Evolutionary conservation across 2,113 vertebrate genomes (phyloP), one percentile per base, ranked within the genome.

Genomic region (Cyprinus carpio): DNA sequence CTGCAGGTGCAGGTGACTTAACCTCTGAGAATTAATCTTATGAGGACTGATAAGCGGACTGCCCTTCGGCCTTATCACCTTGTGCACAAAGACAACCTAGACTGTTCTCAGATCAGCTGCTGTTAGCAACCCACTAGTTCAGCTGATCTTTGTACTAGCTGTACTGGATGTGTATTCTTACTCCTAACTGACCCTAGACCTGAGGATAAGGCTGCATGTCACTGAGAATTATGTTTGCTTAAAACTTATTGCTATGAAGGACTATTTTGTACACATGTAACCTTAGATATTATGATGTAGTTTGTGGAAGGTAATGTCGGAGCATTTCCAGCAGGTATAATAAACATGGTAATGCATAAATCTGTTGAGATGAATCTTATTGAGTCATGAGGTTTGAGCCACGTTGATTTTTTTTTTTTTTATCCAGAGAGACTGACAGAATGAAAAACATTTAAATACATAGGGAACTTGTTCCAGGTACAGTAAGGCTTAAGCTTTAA

Each of bases 271-370:
- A 91, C 79, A 90, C 65, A 80, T 92, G 85, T 90, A 92, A 87
- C 86, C 87, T 83, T 89, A 89, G 81, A 84, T 86, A 31, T 40
- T 85, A 80, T 85, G 87, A 79, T 90, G 87, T 92, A 81, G 85
- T 86, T 91, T 90, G 83, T 85, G 83, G 78, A 91, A 89, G 87
- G 87, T 74, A 88, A 82, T 89, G 76, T 92, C 83, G 81, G 65
- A 87, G 77, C 51, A 87, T 75, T 79, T 29, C 75, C 88, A 85
- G 84, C 78, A 84, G 89, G 91, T 88, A 82, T 89, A 90, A 89
- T 85, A 85, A 83, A 92, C 89, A 91, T 23, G 37, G 88, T 93
- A 88, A 89, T 79, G 3, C 91, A 89, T 29, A 91, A 71, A 86
- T 67, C 67, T 85, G 23, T 1, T 60, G 82, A 51, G 83, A 85